Evolutionary conservation across 2,113 vertebrate genomes (phyloP).

Genomic region (Lasiurus borealis): DNA sequence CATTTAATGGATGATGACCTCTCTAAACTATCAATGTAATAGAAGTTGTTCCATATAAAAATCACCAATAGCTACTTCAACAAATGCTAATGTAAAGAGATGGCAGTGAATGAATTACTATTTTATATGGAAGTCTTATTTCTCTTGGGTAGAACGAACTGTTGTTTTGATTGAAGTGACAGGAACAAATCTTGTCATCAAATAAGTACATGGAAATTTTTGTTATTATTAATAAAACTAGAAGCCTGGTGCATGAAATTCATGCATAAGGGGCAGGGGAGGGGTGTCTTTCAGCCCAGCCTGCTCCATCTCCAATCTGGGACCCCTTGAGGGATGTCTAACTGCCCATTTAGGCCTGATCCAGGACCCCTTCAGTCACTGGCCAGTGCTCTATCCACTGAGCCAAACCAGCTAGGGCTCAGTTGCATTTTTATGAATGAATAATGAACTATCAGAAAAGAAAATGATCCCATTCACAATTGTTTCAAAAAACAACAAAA

Average conservation of each 20-base stretch:
- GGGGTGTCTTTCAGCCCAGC: too few species aligned
- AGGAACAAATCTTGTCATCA: neutral
- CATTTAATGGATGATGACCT: neutral
- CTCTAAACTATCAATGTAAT: neutral
- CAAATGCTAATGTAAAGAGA: neutral
- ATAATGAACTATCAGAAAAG: neutral
- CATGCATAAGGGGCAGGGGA: too few species aligned
- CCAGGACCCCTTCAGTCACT: too few species aligned
- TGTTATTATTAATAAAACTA: neutral
- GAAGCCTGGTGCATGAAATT: too few species aligned
- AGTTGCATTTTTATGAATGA: neutral
- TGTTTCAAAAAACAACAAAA: neutral
- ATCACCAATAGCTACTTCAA: neutral
- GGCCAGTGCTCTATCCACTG: too few species aligned
- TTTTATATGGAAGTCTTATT: conserved; percentile 11
- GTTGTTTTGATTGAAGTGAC: conserved; percentile 3
- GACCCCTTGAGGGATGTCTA: too few species aligned
- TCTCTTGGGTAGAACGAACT: neutral
- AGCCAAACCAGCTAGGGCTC: neutral
- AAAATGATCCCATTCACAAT: neutral
- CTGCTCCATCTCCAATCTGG: too few species aligned
- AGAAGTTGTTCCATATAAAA: neutral
- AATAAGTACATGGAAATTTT: neutral
- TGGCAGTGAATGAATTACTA: neutral
- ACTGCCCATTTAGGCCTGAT: too few species aligned